Conservation (phyloP, 2,113 vertebrate genomes). For the Ammospiza caudacuta region DNA sequence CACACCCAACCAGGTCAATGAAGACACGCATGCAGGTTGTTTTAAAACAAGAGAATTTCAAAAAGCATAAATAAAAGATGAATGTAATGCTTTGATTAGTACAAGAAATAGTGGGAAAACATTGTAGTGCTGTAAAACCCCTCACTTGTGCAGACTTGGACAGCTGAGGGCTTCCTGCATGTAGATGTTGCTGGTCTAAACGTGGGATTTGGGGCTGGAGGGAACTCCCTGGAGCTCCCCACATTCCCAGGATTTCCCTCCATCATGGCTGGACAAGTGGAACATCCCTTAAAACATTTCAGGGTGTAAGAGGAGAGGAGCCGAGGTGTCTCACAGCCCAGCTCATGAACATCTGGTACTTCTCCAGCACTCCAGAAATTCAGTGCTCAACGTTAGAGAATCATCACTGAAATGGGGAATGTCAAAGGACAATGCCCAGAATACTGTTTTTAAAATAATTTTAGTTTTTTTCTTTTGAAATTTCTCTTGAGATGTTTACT, state of each 20-base stretch:
- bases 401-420: background rate
- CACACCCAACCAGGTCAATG: background rate
- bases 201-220: rapidly evolving
- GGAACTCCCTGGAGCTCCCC: background rate
- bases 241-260: background rate
- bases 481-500: background rate
- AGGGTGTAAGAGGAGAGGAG: background rate
- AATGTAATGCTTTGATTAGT: background rate
- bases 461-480: background rate
- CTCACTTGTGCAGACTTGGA: background rate
- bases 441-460: rapidly evolving
- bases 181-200: background rate
- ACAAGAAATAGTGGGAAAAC: background rate
- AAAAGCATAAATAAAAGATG: slow-evolving; percentile 1
- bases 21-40: background rate
- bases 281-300: background rate
- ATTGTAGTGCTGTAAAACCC: background rate
- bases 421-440: rapidly evolving
- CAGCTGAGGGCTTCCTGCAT: background rate
- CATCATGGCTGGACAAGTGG: background rate
- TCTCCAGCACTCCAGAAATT: background rate
- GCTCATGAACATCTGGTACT: background rate
- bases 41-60: background rate
- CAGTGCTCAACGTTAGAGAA: rapidly evolving
- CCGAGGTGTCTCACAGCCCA: background rate